phyloP scores from a whole-genome alignment of 2,888 invertebrate genomes.

The Lacanobia oleracea region DNA sequence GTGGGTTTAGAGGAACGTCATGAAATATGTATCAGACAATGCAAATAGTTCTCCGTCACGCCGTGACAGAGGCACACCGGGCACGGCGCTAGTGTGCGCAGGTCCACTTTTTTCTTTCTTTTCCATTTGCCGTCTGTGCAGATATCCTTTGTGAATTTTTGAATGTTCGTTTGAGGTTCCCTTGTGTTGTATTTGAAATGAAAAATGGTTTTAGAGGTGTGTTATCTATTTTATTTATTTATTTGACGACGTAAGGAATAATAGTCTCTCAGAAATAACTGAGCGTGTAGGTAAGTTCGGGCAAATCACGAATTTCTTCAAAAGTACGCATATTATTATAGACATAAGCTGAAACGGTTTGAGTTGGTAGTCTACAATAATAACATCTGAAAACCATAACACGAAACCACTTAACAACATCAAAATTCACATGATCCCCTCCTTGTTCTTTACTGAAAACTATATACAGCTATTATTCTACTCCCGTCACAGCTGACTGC shows the following conservation, averaged over 20 bases:
- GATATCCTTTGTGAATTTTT: constrained; percentile 44
- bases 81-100: neutral
- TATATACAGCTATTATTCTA: constrained; percentile 25
- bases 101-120: constrained; percentile 16
- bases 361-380: neutral
- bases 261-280: neutral
- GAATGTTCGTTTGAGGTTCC: constrained; percentile 36
- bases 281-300: no score
- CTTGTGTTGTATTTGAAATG: constrained; percentile 31
- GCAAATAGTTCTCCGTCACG: constrained; percentile 72
- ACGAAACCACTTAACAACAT: constrained; percentile 8
- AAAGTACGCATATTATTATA: neutral
- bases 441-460: constrained; percentile 25
- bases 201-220: constrained; percentile 15
- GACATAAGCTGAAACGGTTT: neutral
- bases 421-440: neutral
- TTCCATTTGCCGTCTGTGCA: constrained; percentile 29
- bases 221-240: neutral
- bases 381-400: neutral
- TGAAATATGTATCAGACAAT: constrained; percentile 83
- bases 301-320: neutral
- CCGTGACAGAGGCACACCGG: constrained; percentile 27
- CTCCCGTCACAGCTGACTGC: constrained; percentile 25
- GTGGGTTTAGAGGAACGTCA: constrained; percentile 68
- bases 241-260: neutral